Percentiles rank a stretch among this genome's conserved stretches.
Conservation (phyloP, 2,113 vertebrate genomes). For the rat (Rattus norvegicus) region GRCr8 NC_086020.1:149771501-149772000, state of each 20-base stretch:
- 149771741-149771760: constrained; percentile 46
- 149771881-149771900: constrained; percentile 70
- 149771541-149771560: neutral
- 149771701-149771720: constrained; percentile 53
- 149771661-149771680: neutral
- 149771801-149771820: constrained; percentile 66
- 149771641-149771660: constrained; percentile 22
- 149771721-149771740: constrained; percentile 47
- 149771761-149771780: constrained; percentile 61
- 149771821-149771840: constrained; percentile 63
- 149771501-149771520: constrained; percentile 25
- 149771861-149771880: constrained; percentile 63
- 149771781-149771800: constrained; percentile 38
- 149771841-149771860: constrained; percentile 51
- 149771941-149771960: constrained; percentile 68
- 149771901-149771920: constrained; percentile 53
- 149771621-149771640: neutral
- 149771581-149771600: constrained; percentile 27
- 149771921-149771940: constrained; percentile 57
- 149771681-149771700: constrained; percentile 28
- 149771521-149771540: neutral
- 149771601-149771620: neutral
- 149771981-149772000: constrained; percentile 34
- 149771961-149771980: constrained; percentile 69
- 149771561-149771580: constrained; percentile 47